Base-by-base conservation (phyloP, 1,140 invertebrate species). In the Contarinia nasturtii region DNA sequence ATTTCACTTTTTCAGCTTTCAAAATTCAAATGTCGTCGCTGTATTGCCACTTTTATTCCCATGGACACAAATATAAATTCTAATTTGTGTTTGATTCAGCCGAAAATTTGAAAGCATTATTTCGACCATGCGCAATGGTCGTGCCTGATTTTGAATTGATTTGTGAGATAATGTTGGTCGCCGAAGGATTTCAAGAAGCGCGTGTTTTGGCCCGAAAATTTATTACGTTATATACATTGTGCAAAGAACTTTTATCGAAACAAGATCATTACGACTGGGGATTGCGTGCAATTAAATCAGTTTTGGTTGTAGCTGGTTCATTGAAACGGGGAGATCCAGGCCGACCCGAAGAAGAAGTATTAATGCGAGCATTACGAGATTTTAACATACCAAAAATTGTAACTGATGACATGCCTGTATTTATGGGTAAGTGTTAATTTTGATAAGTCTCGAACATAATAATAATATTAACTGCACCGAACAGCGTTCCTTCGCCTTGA, bases 251-350 rank as follows among this genome's bases (percentile, higher is more conserved):
- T 20, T 67, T 97, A 15, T 95, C 90, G 1, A 95, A 96, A 62
- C 93, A 96, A 68, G 91, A 96, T 68, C 91, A 96, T 64, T 97
- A 95, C 57, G 91, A 97, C 65, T 96, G 91, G 91, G 92, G 91
- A 22, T 64, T 96, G 18, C 67, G 92, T 54, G 92, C 92, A 46
- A 96, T 97, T 46, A 96, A 96, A 63, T 94, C 89, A 7, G 91
- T 97, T 7, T 65, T 97, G 7, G 90, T 96, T 0, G 91, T 97
- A 7, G 92, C 92, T 48, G 92, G 92, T 37, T 89, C 90, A 15
- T 69, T 96, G 11, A 95, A 95, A 74, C 68, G 88, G 55, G 83
- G 82, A 44, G 90, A 96, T 69, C 88, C 82, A 2, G 86, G 80
- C 2, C 75, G 90, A 55, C 88, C 91, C 1, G 92, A 97, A 70